phyloP scores from a whole-genome alignment of 2,113 vertebrate genomes.

The Heptranchias perlo region DNA sequence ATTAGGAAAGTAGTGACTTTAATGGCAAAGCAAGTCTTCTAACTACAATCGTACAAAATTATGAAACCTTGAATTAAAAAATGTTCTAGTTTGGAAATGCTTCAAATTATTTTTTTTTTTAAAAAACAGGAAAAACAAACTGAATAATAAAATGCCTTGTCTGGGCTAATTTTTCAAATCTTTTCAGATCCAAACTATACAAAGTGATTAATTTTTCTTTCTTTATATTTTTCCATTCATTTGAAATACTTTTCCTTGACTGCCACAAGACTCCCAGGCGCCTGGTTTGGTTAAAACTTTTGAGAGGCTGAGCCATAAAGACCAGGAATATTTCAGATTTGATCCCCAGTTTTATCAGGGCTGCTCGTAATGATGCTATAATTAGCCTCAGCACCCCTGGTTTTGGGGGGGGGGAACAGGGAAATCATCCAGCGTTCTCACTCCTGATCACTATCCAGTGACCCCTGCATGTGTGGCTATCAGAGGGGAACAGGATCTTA shows the following conservation, averaged over 20 bases:
- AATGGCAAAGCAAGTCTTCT: neutral
- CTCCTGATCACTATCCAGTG: neutral
- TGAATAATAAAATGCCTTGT: neutral
- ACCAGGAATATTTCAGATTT: neutral
- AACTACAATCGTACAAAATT: neutral
- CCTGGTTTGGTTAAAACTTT: neutral
- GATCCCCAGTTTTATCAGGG: neutral
- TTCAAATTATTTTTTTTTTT: neutral
- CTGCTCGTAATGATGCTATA: neutral
- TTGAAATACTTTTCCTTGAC: neutral
- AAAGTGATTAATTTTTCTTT: neutral
- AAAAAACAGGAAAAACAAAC: neutral
- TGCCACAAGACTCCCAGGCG: neutral
- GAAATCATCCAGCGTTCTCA: neutral
- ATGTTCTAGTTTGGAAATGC: neutral
- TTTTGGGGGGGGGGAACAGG: neutral
- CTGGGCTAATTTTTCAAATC: neutral
- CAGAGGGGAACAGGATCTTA: neutral
- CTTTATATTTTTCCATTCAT: too few relatives aligned
- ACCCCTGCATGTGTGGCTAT: neutral
- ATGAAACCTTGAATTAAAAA: neutral
- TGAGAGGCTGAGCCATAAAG: neutral
- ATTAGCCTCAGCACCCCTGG: neutral
- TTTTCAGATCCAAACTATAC: neutral
- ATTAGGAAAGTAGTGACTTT: neutral